Conservation (phyloP, 2,888 invertebrate species). For the Helleia helle region DNA sequence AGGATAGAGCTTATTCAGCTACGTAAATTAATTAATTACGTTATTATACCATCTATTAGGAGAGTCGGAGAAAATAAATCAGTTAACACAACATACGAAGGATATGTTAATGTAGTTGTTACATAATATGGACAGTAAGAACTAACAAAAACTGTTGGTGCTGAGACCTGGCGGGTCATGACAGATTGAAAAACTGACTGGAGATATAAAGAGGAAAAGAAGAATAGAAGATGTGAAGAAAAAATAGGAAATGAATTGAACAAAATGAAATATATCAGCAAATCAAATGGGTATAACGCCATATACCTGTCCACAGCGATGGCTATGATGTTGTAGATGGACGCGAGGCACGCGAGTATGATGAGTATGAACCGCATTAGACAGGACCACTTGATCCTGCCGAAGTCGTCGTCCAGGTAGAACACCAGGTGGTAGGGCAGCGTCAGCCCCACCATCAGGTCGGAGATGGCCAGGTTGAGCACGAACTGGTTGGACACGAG, state of each 20-base stretch:
- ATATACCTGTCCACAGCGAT: conserved; percentile 81
- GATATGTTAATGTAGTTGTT: no score
- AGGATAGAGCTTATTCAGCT: no score
- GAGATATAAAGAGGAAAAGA: no score
- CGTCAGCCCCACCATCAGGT: conserved; percentile 83
- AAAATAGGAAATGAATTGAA: neutral
- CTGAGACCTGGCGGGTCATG: no score
- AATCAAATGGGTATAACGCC: conserved; percentile 14
- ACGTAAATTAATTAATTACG: no score
- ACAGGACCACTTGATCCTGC: conserved; percentile 76
- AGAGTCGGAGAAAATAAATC: no score
- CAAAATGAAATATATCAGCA: conserved; percentile 2
- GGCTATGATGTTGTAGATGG: conserved; percentile 84
- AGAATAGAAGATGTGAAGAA: neutral
- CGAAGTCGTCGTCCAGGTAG: conserved; percentile 77
- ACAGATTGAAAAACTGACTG: no score
- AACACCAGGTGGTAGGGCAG: conserved; percentile 86
- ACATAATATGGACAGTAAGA: no score
- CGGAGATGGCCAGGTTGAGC: conserved; percentile 84
- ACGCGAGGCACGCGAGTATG: conserved; percentile 84
- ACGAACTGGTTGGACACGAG: conserved; percentile 86
- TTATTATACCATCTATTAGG: no score
- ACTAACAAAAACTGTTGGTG: no score
- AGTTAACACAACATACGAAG: no score
- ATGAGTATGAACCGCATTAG: conserved; percentile 82